Percentiles rank a stretch among this genome's conserved stretches.
These are phyloP conservation scores for Porites lutea DNA, from an alignment of 64 coral and sea anemone genomes.

Conservation along the genomic window DNA sequence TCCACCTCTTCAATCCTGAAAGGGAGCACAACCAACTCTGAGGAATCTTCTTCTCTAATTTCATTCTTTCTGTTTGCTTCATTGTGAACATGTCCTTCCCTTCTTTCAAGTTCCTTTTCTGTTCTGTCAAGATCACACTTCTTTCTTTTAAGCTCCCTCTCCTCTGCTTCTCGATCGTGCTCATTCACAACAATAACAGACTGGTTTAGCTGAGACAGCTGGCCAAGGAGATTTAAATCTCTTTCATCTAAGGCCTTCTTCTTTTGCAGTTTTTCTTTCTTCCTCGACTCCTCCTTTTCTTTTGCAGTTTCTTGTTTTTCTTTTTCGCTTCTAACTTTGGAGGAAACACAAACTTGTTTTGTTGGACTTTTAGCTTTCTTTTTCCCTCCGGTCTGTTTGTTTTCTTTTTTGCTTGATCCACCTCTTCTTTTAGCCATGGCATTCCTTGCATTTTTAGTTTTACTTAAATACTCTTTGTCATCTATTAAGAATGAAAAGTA, in stretches of 20 bases:
- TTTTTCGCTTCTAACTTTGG: slow-evolving; percentile 1
- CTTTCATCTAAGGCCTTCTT: slow-evolving; percentile 70
- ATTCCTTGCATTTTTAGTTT: slow-evolving; percentile 41
- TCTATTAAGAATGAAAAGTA: too few species aligned
- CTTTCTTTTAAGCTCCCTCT: slow-evolving; percentile 52
- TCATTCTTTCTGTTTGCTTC: too few species aligned
- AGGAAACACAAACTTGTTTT: too few species aligned
- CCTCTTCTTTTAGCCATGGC: slow-evolving; percentile 2
- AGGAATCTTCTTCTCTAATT: too few species aligned
- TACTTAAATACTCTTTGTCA: slow-evolving; percentile 40
- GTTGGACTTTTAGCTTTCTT: not conserved
- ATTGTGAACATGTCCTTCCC: not conserved
- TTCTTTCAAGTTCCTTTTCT: slow-evolving; percentile 16
- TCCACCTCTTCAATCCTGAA: slow-evolving; percentile 13
- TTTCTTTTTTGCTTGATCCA: not conserved
- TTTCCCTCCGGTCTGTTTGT: not conserved
- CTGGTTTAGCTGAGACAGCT: slow-evolving; percentile 53
- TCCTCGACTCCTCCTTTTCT: slow-evolving; percentile 36
- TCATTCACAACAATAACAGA: slow-evolving; percentile 52
- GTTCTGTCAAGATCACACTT: slow-evolving; percentile 15
- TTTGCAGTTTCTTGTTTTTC: slow-evolving; percentile 8
- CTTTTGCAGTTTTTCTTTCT: slow-evolving; percentile 56
- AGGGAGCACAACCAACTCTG: too few species aligned
- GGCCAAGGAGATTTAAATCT: slow-evolving; percentile 51
- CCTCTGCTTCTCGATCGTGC: slow-evolving; percentile 15